These are phyloP conservation scores for Gorilla gorilla DNA, from an alignment of 2,113 vertebrate genomes.

Conservation along the genomic window DNA sequence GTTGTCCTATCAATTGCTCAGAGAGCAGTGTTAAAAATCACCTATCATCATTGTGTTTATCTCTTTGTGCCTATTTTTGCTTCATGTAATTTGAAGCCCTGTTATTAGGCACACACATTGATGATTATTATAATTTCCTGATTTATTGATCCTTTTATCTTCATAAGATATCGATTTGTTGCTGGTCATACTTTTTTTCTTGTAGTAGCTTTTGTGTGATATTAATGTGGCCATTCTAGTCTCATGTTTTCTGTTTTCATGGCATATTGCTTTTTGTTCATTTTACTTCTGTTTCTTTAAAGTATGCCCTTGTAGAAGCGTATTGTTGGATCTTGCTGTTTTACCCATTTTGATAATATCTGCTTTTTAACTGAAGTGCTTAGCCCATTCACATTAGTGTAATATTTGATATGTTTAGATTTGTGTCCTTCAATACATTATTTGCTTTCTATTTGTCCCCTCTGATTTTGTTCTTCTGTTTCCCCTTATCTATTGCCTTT, in stretches of 20 bases:
- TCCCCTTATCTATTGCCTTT: background rate
- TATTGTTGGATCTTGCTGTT: background rate
- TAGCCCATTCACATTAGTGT: background rate
- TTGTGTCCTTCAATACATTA: background rate
- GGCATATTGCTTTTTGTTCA: background rate
- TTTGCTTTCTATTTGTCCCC: background rate
- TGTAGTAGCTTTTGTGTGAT: background rate
- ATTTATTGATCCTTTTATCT: background rate
- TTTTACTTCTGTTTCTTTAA: conserved; percentile 3
- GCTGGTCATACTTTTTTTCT: background rate
- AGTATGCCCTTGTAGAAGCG: background rate
- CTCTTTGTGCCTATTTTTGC: background rate
- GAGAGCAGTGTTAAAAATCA: background rate
- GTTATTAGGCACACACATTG: background rate
- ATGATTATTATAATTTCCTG: background rate
- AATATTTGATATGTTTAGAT: background rate
- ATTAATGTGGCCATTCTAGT: background rate
- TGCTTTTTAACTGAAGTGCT: background rate
- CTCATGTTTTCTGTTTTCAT: background rate
- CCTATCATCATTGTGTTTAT: background rate
- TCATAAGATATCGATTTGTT: background rate
- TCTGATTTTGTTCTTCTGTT: background rate
- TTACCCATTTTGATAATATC: background rate
- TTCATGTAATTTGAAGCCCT: background rate
- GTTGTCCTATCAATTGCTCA: background rate